Evolutionary conservation across 2,888 invertebrate species (phyloP).

Genomic region (Ceratothoa steindachneri): DNA sequence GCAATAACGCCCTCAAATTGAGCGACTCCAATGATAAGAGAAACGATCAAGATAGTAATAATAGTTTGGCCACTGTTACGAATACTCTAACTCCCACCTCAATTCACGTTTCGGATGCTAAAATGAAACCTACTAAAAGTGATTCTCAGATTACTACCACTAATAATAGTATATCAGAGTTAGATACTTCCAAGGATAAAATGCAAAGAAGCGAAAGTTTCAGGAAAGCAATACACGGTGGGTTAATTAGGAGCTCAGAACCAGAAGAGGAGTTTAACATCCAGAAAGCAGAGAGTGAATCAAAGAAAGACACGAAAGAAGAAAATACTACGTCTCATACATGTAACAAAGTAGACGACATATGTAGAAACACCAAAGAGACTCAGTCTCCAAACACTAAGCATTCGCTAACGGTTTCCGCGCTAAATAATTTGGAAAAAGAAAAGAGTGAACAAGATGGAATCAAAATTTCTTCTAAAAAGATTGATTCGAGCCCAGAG

Average conservation of each 20-base stretch:
- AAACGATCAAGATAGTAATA: not conserved
- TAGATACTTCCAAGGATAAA: constrained; percentile 19
- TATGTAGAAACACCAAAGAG: not conserved
- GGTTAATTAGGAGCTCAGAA: constrained; percentile 30
- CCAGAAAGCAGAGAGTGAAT: not conserved
- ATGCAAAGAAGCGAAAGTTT: constrained; percentile 43
- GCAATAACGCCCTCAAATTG: not conserved
- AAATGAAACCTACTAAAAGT: not conserved
- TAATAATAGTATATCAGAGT: not conserved
- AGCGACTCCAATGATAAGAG: not conserved
- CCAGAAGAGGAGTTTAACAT: constrained; percentile 30
- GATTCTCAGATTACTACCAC: not conserved
- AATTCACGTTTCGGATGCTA: not conserved
- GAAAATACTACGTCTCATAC: not conserved
- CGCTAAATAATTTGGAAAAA: not conserved
- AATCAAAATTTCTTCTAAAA: not conserved
- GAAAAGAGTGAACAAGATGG: not conserved
- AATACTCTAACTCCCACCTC: not conserved
- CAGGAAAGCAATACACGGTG: constrained; percentile 39
- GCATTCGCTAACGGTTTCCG: not conserved
- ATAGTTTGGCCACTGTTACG: not conserved
- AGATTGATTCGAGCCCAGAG: not conserved
- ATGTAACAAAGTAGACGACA: too few relatives aligned
- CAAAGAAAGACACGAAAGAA: not conserved
- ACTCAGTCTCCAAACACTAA: not conserved